phyloP scores from a whole-genome alignment of 1,140 invertebrate species.

The Papilio polytes region DNA sequence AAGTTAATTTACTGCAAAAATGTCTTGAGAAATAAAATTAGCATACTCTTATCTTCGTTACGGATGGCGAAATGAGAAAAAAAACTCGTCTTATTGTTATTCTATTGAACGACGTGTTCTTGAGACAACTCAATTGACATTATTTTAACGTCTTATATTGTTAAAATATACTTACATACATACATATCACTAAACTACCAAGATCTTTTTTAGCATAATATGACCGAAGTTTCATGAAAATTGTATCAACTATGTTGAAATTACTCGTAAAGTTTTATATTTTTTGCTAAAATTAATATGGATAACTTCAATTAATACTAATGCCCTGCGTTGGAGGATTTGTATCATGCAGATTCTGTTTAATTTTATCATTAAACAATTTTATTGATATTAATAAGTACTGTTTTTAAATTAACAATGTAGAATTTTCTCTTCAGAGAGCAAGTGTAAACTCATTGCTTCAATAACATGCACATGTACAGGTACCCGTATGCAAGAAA shows the following conservation, averaged over 20 bases:
- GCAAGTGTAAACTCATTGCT: neutral
- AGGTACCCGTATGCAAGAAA: neutral
- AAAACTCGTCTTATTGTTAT: slow-evolving; percentile 17
- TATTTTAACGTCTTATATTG: slow-evolving; percentile 3
- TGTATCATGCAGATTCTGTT: neutral
- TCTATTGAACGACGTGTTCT: neutral
- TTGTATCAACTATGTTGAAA: no score
- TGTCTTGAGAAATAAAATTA: neutral
- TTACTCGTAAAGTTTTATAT: no score
- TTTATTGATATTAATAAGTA: neutral
- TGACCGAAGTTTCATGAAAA: no score
- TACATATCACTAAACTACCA: neutral
- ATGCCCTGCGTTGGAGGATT: neutral
- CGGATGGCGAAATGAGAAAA: neutral
- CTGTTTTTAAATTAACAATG: neutral
- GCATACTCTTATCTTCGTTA: slow-evolving; percentile 1
- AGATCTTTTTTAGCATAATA: no score
- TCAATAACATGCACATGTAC: neutral
- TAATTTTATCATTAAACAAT: neutral
- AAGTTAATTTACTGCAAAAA: neutral
- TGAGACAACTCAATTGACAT: slow-evolving; percentile 12
- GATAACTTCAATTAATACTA: neutral
- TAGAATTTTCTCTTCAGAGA: neutral
- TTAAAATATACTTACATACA: neutral
- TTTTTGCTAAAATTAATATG: no score